Base-by-base conservation (phyloP, 2,113 vertebrate species). In the Vireo altiloquus region DNA sequence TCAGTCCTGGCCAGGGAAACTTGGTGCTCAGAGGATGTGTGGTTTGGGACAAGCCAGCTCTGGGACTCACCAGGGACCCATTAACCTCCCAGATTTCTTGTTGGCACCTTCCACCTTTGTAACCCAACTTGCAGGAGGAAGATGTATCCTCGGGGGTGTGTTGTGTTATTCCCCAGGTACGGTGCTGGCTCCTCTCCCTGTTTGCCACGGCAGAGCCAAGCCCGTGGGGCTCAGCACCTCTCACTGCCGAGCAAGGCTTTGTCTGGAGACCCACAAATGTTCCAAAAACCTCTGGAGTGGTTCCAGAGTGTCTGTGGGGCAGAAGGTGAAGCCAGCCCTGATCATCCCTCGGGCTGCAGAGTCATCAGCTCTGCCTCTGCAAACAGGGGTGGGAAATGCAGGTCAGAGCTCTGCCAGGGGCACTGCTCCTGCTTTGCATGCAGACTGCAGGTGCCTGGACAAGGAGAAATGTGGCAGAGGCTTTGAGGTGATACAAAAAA, bases 211-310 rank as follows among this genome's bases (percentile, higher is more conserved):
- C 4, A 3, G 49, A 61, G 21, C 44, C 46, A 69, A 33, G n/a
- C 2, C 23, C 3, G 2, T 0, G 3, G 65, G 57, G 56, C 56
- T 68, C 80, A 11, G 76, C 24, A 31, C 59, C 24, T 74, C 50
- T 53, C 11, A 0, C 2, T 69, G 33, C 57, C 6, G 6, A 17
- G 12, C 30, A 13, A 4, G 5, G 2, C 56, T 78, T 83, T 63
- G 10, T 22, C 21, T 49, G 39, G 35, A 7, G 27, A 16, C 44
- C 59, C 3, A 8, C 19, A 33, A 10, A 25, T 4, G 17, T 39
- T 53, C 37, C 33, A 21, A 0, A 0, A 22, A 11, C 14, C 1
- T 0, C 0, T n/a, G 68, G 47, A 37, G 47, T 1, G 4, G 15
- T 44, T 81, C 23, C 11, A 8, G 80, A 37, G 25, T 0, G 57